Evolutionary conservation across 1,140 invertebrate species (phyloP).

Genomic region (Drosophila pandora): DNA sequence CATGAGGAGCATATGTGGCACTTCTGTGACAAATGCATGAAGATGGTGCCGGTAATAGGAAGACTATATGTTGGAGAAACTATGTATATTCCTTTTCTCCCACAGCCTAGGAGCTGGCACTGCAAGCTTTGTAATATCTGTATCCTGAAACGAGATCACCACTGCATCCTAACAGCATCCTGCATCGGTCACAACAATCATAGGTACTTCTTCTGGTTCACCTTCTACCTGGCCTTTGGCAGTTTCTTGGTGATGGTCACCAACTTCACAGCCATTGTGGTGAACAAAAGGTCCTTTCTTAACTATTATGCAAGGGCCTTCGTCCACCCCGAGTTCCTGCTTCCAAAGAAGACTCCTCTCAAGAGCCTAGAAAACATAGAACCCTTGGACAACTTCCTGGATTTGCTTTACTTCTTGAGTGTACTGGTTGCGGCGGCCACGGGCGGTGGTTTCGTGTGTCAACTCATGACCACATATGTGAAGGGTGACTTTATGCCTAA

Average conservation of each 20-base stretch:
- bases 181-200: constrained; percentile 96
- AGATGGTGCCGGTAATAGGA: constrained; percentile 86
- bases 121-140: constrained; percentile 92
- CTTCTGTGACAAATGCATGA: constrained; percentile 91
- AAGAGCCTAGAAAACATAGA: background rate
- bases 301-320: background rate
- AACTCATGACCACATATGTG: background rate
- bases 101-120: constrained; percentile 93
- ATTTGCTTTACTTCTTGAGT: background rate
- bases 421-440: background rate
- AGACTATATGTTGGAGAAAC: background rate
- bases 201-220: constrained; percentile 12
- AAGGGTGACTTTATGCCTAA: background rate
- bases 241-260: background rate
- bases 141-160: constrained; percentile 96
- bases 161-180: constrained; percentile 94
- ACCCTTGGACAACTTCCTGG: background rate
- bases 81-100: background rate
- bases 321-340: background rate
- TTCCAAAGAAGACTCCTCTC: background rate
- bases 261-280: constrained; percentile 46
- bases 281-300: constrained; percentile 78
- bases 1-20: constrained; percentile 86
- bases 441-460: background rate
- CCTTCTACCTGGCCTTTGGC: background rate